Percentiles rank a stretch among this genome's conserved stretches.
phyloP scores from a whole-genome alignment of 1,140 invertebrate species.

The Teleopsis dalmanni region DNA sequence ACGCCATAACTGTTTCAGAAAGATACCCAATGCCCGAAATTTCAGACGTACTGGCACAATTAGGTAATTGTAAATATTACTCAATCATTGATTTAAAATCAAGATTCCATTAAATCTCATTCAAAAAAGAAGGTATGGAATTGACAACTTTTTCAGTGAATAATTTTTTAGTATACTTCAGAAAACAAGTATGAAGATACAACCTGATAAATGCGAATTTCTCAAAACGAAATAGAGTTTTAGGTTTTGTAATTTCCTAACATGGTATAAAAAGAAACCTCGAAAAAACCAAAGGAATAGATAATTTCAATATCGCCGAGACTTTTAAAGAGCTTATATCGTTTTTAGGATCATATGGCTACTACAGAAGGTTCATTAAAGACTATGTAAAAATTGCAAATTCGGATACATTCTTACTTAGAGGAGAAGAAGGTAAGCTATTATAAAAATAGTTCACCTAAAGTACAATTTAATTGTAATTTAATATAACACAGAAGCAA shows the following conservation, averaged over 20 bases:
- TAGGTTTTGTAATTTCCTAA: constrained; percentile 16
- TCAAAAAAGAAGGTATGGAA: constrained; percentile 17
- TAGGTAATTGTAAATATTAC: constrained; percentile 42
- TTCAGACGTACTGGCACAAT: constrained; percentile 41
- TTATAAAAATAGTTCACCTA: constrained; percentile 7
- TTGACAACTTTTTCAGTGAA: constrained; percentile 25
- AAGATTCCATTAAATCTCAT: constrained; percentile 47
- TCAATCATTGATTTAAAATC: constrained; percentile 43
- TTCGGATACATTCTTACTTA: constrained; percentile 20
- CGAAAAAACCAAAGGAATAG: constrained; percentile 9
- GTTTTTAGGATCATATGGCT: constrained; percentile 25
- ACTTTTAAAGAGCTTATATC: constrained; percentile 9
- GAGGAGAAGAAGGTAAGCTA: constrained; percentile 6
- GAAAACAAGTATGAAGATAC: constrained; percentile 44
- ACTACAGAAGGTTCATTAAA: constrained; percentile 37
- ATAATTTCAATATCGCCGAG: constrained; percentile 7
- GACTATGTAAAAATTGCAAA: constrained; percentile 29
- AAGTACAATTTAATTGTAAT: neutral
- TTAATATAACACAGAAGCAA: constrained; percentile 1
- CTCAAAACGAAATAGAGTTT: constrained; percentile 19
- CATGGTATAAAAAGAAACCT: constrained; percentile 16
- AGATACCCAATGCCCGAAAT: constrained; percentile 49
- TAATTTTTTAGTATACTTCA: constrained; percentile 33
- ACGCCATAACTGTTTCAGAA: constrained; percentile 39
- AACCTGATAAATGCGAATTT: constrained; percentile 44